A percentile compares a stretch with the other conserved stretches of the same genome.
These are phyloP conservation scores for Tribolium castaneum DNA, from an alignment of 1,140 invertebrate species.

Conservation along the genomic window DNA sequence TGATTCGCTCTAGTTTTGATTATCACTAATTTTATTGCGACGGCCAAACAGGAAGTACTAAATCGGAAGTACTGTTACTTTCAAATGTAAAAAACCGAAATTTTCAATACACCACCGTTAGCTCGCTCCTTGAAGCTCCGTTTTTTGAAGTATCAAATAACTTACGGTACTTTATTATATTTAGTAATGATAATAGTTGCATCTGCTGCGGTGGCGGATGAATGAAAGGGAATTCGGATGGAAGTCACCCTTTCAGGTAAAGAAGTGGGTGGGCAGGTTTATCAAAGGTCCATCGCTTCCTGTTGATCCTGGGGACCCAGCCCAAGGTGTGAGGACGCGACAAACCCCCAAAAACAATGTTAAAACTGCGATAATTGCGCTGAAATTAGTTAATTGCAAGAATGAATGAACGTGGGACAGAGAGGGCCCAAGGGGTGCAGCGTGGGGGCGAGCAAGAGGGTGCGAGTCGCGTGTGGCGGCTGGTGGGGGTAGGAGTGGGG, in stretches of 20 bases:
- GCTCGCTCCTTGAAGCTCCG: background rate
- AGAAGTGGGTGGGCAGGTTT: conserved; percentile 1
- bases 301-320: background rate
- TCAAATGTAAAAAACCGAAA: background rate
- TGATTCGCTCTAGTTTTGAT: conserved; percentile 36
- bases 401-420: background rate
- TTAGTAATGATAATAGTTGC: background rate
- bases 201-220: background rate
- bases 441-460: conserved; percentile 41
- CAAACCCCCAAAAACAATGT: background rate
- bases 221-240: conserved; percentile 3
- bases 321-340: background rate
- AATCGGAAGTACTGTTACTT: background rate
- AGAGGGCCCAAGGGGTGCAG: conserved; percentile 17
- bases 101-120: background rate
- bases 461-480: conserved; percentile 44
- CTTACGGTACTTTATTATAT: conserved; percentile 32
- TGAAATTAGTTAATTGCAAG: background rate
- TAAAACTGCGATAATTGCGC: no score
- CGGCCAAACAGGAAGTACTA: no score
- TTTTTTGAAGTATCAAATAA: background rate
- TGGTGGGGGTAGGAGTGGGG: conserved; percentile 60
- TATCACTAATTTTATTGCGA: background rate
- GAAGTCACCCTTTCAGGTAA: conserved; percentile 39
- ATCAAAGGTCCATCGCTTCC: background rate